These are phyloP conservation scores for Thalassoma bifasciatum DNA, from an alignment of 2,113 vertebrate genomes.

Conservation along the genomic window DNA sequence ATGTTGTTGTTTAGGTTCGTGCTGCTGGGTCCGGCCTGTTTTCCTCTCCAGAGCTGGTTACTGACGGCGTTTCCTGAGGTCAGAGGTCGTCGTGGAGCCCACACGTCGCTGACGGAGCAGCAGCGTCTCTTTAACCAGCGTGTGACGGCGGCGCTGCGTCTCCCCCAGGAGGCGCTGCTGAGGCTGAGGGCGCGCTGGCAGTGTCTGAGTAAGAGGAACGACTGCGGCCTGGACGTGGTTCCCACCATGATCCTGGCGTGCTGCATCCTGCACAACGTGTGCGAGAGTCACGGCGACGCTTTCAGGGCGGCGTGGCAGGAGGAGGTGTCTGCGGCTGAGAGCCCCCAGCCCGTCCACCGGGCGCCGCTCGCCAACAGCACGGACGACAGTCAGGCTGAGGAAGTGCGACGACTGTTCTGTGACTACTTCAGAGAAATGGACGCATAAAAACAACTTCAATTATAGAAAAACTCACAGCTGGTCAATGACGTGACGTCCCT, in stretches of 20 bases:
- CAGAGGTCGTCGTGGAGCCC: background rate
- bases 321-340: constrained; percentile 73
- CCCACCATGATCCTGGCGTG: constrained; percentile 80
- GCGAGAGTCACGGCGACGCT: constrained; percentile 80
- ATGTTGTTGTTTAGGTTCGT: constrained; percentile 69
- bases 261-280: constrained; percentile 83
- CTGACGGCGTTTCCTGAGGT: constrained; percentile 76
- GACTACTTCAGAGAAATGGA: constrained; percentile 84
- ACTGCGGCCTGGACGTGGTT: constrained; percentile 80
- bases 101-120: background rate
- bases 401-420: constrained; percentile 83
- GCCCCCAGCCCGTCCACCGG: constrained; percentile 75
- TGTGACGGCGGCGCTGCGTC: constrained; percentile 54
- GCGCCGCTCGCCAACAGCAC: constrained; percentile 44
- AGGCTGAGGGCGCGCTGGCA: constrained; percentile 80
- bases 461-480: too few relatives aligned
- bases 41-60: constrained; percentile 83
- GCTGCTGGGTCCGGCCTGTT: constrained; percentile 80
- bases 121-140: constrained; percentile 77
- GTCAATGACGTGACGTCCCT: too few relatives aligned
- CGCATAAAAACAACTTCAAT: constrained; percentile 11
- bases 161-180: constrained; percentile 70
- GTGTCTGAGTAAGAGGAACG: constrained; percentile 82
- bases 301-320: constrained; percentile 77
- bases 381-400: constrained; percentile 79